Percentiles rank a stretch among this genome's conserved stretches.
Evolutionary conservation across 2,797 vertebrate genomes (phyloP).

Genomic region (Spinus olivaceus): DNA sequence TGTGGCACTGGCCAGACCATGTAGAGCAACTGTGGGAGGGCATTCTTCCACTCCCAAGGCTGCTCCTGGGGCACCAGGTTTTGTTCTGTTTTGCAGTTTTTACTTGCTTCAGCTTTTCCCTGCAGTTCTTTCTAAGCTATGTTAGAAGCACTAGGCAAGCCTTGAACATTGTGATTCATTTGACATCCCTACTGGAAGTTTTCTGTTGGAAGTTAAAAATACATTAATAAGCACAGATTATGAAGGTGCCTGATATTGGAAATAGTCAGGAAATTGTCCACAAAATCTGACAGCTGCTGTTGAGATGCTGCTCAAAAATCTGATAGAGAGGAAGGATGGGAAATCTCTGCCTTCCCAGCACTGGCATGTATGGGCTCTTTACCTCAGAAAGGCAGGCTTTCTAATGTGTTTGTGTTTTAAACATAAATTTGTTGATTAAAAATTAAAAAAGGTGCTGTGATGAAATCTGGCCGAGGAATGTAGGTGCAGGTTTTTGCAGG

Average conservation of each 20-base stretch:
- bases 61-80: rapidly evolving
- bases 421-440: background rate
- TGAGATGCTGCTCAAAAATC: background rate
- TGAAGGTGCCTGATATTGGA: background rate
- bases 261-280: background rate
- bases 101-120: background rate
- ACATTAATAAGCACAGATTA: background rate
- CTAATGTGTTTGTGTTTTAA: background rate
- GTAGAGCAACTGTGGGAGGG: background rate
- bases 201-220: background rate
- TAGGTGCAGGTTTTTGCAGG: background rate
- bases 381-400: background rate
- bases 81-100: background rate
- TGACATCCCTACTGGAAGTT: background rate
- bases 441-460: background rate
- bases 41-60: background rate
- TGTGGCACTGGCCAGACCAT: background rate
- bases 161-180: background rate
- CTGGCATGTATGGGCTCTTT: background rate
- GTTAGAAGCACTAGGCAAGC: background rate
- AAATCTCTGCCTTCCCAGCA: background rate
- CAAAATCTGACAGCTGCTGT: background rate
- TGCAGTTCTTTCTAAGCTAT: background rate
- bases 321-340: background rate
- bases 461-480: background rate